A percentile compares a stretch with the other conserved stretches of the same genome.
phyloP scores from a whole-genome alignment of 2,113 vertebrate species.

The Callocephalon fimbriatum region DNA sequence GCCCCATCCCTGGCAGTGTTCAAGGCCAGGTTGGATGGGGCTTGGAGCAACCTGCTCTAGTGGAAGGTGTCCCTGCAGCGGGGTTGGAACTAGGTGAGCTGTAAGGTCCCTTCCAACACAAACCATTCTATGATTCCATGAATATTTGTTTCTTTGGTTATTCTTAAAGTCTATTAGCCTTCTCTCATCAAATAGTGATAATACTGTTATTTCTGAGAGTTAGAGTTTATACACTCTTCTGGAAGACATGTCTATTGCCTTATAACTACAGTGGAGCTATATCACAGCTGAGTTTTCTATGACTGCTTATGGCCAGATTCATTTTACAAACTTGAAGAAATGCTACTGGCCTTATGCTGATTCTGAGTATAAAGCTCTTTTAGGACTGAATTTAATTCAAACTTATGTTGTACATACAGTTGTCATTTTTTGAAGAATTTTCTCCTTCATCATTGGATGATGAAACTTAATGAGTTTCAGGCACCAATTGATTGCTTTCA shows the following conservation, averaged over 20 bases:
- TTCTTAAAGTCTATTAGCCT: not conserved
- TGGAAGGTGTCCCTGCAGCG: not conserved
- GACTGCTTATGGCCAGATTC: not conserved
- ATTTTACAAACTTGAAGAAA: not conserved
- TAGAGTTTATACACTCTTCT: not conserved
- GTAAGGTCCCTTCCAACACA: not conserved
- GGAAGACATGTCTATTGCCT: not conserved
- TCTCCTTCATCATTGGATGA: not conserved
- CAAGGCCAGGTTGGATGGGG: not conserved
- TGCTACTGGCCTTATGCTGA: not conserved
- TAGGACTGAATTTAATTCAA: not conserved
- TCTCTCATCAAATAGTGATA: not conserved
- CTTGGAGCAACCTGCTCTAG: not conserved
- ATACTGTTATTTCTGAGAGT: not conserved
- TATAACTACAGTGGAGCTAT: not conserved
- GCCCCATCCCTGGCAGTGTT: not conserved
- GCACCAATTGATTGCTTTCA: not conserved
- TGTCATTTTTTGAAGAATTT: not conserved
- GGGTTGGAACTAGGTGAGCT: not conserved
- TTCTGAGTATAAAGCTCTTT: not conserved
- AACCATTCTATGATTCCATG: not conserved
- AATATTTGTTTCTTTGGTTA: not conserved
- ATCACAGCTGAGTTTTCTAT: not conserved
- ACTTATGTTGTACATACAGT: not conserved
- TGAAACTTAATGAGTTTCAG: not conserved